Evolutionary conservation across 2,888 invertebrate genomes (phyloP).

Genomic region (Orchestes rusci): DNA sequence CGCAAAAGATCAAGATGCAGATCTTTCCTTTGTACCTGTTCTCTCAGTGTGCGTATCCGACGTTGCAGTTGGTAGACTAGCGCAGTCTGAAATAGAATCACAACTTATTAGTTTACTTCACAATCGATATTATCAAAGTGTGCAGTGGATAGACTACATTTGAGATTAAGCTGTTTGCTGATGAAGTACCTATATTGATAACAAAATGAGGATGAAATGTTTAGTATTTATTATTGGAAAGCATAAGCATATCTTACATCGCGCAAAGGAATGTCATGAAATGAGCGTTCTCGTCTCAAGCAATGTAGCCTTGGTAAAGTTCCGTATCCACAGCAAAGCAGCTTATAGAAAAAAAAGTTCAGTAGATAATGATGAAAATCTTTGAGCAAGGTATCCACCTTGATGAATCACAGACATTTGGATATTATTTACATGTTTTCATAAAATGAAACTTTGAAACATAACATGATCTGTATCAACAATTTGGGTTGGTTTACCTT

Average conservation of each 20-base stretch:
- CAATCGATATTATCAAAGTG: not conserved
- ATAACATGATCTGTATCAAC: no score
- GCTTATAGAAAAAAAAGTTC: conserved; percentile 42
- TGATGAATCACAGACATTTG: no score
- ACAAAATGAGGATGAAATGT: not conserved
- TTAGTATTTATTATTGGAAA: no score
- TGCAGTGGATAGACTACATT: not conserved
- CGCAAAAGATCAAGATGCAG: conserved; percentile 83
- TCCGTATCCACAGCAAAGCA: conserved; percentile 66
- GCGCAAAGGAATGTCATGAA: conserved; percentile 72
- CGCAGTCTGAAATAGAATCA: conserved; percentile 54
- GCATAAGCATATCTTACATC: conserved; percentile 76
- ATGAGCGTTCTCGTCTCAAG: conserved; percentile 63
- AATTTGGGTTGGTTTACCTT: conserved; percentile 61
- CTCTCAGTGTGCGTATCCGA: conserved; percentile 75
- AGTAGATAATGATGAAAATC: not conserved
- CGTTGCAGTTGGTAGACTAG: conserved; percentile 87
- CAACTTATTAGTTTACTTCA: conserved; percentile 3
- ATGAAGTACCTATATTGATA: no score
- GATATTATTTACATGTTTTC: no score
- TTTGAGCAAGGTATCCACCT: not conserved
- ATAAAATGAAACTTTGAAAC: no score
- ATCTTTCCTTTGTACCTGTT: conserved; percentile 87
- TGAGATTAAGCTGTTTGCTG: not conserved
- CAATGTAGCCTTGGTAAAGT: conserved; percentile 57